These are phyloP conservation scores for Psilopogon haemacephalus DNA, from an alignment of 2,113 vertebrate species.

Conservation along the genomic window DNA sequence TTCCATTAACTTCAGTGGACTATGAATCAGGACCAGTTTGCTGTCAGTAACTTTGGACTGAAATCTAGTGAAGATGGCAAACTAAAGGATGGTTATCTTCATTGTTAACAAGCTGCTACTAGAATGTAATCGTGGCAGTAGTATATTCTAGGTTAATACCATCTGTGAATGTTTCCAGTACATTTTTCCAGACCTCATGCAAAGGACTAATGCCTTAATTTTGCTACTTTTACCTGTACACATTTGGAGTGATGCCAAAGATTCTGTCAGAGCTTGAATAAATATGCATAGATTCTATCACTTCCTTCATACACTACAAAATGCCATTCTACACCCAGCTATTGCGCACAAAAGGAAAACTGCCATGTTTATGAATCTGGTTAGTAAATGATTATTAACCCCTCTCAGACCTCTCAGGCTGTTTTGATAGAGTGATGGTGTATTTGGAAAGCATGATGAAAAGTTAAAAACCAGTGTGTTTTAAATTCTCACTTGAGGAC, in stretches of 20 bases:
- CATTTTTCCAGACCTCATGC: background rate
- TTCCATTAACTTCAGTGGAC: background rate
- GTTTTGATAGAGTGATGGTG: background rate
- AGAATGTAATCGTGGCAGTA: background rate
- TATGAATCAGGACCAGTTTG: background rate
- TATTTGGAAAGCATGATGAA: background rate
- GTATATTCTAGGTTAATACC: background rate
- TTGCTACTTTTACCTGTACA: background rate
- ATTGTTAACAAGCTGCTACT: background rate
- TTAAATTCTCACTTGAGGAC: background rate
- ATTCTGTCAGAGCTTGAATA: background rate
- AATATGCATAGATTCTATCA: background rate
- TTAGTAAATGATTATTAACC: background rate
- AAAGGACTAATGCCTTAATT: background rate
- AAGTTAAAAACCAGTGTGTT: background rate
- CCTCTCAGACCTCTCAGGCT: accelerated
- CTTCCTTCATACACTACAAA: background rate
- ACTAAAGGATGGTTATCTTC: background rate
- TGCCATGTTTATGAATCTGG: background rate
- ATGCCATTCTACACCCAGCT: background rate
- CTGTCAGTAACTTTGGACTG: background rate
- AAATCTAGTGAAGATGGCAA: background rate
- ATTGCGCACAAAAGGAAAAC: background rate
- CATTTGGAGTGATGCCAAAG: background rate
- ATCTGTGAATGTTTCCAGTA: background rate